These are phyloP conservation scores for Mesorhabditis belari DNA, from an alignment of 2,888 invertebrate genomes.

Conservation along the genomic window DNA sequence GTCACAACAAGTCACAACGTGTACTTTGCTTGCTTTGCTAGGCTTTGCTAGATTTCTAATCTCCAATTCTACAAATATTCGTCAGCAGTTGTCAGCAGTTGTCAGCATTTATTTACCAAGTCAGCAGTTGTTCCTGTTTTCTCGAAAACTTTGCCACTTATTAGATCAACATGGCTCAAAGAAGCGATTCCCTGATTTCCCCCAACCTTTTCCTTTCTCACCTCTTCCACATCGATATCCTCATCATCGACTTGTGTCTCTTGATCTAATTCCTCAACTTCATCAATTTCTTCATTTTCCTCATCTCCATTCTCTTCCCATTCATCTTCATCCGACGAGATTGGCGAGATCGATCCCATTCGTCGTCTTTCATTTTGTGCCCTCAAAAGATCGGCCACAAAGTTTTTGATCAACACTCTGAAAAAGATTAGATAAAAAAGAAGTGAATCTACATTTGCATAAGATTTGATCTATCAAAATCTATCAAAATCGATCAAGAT, in stretches of 20 bases:
- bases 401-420: slow-evolving; percentile 35
- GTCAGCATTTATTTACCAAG: too few relatives aligned
- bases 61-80: too few relatives aligned
- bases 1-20: too few relatives aligned
- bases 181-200: too few relatives aligned
- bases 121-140: too few relatives aligned
- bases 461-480: not conserved
- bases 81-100: too few relatives aligned
- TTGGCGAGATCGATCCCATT: not conserved
- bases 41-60: too few relatives aligned
- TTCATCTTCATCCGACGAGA: slow-evolving; percentile 1
- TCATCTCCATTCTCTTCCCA: slow-evolving; percentile 5
- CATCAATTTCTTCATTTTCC: slow-evolving; percentile 1
- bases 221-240: slow-evolving; percentile 5
- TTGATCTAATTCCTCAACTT: not conserved
- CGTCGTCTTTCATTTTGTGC: not conserved
- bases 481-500: not conserved
- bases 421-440: not conserved
- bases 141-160: too few relatives aligned
- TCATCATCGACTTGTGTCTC: slow-evolving; percentile 12
- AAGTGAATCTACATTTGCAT: not conserved
- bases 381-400: slow-evolving; percentile 26
- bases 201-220: not conserved
- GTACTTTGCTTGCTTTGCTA: too few relatives aligned
- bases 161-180: too few relatives aligned